Conservation (phyloP, 2,888 invertebrate genomes). For the Rhamnusium bicolor region DNA sequence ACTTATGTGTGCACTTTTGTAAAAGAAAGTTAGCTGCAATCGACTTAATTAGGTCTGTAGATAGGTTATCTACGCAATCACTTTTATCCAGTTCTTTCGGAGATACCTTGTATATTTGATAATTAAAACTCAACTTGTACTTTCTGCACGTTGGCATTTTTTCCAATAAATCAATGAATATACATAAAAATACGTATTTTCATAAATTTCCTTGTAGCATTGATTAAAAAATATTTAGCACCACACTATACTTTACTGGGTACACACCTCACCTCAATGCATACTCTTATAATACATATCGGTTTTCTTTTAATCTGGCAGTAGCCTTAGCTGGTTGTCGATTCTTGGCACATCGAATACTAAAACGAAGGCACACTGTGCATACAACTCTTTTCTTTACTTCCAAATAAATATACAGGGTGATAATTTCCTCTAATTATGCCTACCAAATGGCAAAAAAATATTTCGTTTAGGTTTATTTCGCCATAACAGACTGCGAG, state of each 20-base stretch:
- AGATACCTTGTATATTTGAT: too few relatives aligned
- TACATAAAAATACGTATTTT: slow-evolving; percentile 40
- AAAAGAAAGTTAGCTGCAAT: too few relatives aligned
- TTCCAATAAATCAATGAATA: not conserved
- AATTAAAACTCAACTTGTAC: not conserved
- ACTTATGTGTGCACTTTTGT: too few relatives aligned
- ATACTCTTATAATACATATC: slow-evolving; percentile 56
- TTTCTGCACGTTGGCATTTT: not conserved
- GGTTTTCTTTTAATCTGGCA: slow-evolving; percentile 63
- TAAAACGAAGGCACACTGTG: slow-evolving; percentile 67
- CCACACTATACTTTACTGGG: slow-evolving; percentile 48
- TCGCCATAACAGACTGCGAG: not conserved
- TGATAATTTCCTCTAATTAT: slow-evolving; percentile 29
- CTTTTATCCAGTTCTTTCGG: too few relatives aligned
- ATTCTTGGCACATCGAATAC: slow-evolving; percentile 68
- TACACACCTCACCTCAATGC: slow-evolving; percentile 49
- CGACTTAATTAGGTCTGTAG: too few relatives aligned
- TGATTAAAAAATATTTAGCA: slow-evolving; percentile 50
- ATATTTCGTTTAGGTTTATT: not conserved
- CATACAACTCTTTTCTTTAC: slow-evolving; percentile 51
- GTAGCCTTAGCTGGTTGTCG: slow-evolving; percentile 69
- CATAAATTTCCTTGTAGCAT: slow-evolving; percentile 58
- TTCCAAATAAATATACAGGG: slow-evolving; percentile 42
- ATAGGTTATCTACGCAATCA: too few relatives aligned
- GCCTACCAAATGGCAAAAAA: slow-evolving; percentile 17